phyloP scores from a whole-genome alignment of 2,797 vertebrate species.

The Phoxinus dragarum region DNA sequence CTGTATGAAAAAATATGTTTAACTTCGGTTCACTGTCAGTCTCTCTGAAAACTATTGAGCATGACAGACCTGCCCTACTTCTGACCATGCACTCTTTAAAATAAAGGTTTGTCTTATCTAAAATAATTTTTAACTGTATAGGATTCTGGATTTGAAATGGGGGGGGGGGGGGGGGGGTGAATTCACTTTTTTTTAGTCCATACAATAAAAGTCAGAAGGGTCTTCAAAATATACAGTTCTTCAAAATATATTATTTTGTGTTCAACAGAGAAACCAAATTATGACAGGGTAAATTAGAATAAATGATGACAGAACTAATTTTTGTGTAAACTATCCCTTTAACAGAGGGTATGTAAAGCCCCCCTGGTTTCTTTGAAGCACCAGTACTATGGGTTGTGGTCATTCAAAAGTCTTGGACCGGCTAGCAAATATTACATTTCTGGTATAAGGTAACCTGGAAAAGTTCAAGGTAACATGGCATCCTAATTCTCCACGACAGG shows the following conservation, averaged over 20 bases:
- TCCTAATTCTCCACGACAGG: neutral
- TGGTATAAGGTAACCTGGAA: neutral
- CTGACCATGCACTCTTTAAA: neutral
- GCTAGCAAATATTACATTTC: neutral
- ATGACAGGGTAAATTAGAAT: neutral
- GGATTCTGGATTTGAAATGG: neutral
- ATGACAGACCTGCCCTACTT: neutral
- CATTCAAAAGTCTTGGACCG: neutral
- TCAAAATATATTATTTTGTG: neutral
- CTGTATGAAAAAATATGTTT: neutral
- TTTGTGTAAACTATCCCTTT: neutral
- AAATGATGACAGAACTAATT: neutral
- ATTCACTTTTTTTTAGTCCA: too few species aligned
- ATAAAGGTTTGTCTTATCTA: neutral
- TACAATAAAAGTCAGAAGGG: neutral
- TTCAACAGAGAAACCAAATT: neutral
- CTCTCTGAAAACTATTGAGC: neutral
- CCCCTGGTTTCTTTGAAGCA: neutral
- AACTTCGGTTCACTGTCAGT: neutral
- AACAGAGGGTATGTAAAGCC: neutral
- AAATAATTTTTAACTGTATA: neutral
- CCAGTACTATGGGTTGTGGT: neutral
- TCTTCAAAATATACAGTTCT: neutral
- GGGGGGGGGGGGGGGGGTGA: too few species aligned
- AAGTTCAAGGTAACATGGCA: neutral